These are phyloP conservation scores for Garrulus glandarius DNA, from an alignment of 2,797 vertebrate genomes.

Conservation along the genomic window DNA sequence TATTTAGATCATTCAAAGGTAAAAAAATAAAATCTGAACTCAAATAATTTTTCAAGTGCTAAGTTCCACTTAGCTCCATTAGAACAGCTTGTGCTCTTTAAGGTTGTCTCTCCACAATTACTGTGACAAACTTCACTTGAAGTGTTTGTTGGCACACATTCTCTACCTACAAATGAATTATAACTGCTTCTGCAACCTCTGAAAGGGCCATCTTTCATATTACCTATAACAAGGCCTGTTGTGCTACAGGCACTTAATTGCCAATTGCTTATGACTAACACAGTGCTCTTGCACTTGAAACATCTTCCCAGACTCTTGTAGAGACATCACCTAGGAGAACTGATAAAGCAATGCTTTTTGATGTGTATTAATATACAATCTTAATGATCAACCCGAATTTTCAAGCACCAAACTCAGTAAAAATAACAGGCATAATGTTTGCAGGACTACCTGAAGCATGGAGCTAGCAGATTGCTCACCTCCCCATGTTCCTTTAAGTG, in stretches of 20 bases:
- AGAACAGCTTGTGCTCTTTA: not conserved
- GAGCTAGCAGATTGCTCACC: not conserved
- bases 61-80: not conserved
- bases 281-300: not conserved
- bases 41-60: not conserved
- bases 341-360: not conserved
- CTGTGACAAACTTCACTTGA: not conserved
- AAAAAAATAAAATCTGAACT: not conserved
- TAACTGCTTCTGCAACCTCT: not conserved
- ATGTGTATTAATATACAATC: not conserved
- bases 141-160: not conserved
- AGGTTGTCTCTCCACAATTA: not conserved
- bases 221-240: not conserved
- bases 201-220: not conserved
- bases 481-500: not conserved
- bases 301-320: fast-evolving
- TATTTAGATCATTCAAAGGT: not conserved
- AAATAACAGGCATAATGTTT: not conserved
- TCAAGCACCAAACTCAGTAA: not conserved
- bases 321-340: not conserved
- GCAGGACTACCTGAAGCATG: not conserved
- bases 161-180: not conserved
- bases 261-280: not conserved
- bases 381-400: not conserved
- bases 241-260: not conserved